A percentile compares a stretch with the other conserved stretches of the same genome.
phyloP scores from a whole-genome alignment of 2,113 vertebrate genomes.

The Dromaius novaehollandiae region DNA sequence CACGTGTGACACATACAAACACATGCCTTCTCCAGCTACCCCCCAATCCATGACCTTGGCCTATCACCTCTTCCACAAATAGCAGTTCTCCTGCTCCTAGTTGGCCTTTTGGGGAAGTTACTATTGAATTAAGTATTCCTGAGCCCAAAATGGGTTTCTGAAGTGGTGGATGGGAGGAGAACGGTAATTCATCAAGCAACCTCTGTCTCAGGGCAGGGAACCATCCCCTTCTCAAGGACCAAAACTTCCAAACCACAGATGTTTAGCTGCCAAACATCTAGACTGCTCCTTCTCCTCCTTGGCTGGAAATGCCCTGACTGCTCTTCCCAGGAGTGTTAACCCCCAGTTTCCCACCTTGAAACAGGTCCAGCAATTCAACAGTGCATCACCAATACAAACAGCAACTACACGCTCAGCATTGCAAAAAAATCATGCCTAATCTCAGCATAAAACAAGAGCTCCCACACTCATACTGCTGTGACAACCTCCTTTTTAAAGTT shows the following conservation, averaged over 20 bases:
- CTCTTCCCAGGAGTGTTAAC: background rate
- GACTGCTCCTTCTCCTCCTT: background rate
- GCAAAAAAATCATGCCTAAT: background rate
- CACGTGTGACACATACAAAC: rapidly evolving
- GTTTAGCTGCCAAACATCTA: background rate
- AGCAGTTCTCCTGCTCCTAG: background rate
- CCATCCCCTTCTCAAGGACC: background rate
- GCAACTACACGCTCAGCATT: background rate
- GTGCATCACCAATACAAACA: background rate
- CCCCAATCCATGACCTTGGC: background rate
- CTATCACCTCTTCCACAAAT: background rate
- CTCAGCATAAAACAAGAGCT: background rate
- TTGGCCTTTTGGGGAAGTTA: background rate
- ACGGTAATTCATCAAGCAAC: background rate
- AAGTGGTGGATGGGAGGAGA: background rate
- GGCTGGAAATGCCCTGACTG: background rate
- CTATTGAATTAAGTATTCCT: background rate
- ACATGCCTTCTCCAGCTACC: background rate
- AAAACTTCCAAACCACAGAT: background rate
- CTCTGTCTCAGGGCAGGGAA: background rate
- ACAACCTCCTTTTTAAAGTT: background rate
- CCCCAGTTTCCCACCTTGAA: background rate
- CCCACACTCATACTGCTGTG: background rate
- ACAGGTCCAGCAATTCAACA: background rate
- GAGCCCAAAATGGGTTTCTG: background rate